Conservation (phyloP, 1,140 invertebrate genomes). For the Polypedilum vanderplanki region DNA sequence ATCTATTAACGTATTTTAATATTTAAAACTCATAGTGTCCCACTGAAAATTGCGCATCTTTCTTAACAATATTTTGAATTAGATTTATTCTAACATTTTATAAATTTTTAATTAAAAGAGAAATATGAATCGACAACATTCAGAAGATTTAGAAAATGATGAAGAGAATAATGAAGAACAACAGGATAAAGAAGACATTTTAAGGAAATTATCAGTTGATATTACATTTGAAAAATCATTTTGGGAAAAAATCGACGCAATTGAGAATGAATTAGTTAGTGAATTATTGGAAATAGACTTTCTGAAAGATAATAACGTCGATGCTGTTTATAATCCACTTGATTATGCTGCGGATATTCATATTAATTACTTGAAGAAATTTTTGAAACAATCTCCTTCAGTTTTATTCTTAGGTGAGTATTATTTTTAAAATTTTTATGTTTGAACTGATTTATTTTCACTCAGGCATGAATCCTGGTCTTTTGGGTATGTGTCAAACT, state of each 20-base stretch:
- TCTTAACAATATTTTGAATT: too few species aligned
- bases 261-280: not conserved
- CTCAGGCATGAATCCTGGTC: constrained; percentile 85
- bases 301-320: constrained; percentile 31
- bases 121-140: too few species aligned
- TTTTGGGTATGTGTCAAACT: constrained; percentile 90
- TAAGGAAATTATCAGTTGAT: not conserved
- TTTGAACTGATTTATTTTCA: too few species aligned
- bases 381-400: constrained; percentile 57
- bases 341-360: constrained; percentile 74
- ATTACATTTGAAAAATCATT: not conserved
- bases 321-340: constrained; percentile 69
- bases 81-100: too few species aligned
- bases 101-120: too few species aligned
- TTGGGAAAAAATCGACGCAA: not conserved
- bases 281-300: not conserved
- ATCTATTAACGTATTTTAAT: too few species aligned
- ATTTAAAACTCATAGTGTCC: too few species aligned
- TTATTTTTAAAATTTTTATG: too few species aligned
- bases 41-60: too few species aligned
- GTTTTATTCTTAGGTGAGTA: constrained; percentile 59
- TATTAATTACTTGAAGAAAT: constrained; percentile 59
- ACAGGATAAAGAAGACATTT: too few species aligned
- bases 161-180: too few species aligned
- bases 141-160: too few species aligned